phyloP scores from a whole-genome alignment of 2,113 vertebrate genomes.

The Centropristis striata region DNA sequence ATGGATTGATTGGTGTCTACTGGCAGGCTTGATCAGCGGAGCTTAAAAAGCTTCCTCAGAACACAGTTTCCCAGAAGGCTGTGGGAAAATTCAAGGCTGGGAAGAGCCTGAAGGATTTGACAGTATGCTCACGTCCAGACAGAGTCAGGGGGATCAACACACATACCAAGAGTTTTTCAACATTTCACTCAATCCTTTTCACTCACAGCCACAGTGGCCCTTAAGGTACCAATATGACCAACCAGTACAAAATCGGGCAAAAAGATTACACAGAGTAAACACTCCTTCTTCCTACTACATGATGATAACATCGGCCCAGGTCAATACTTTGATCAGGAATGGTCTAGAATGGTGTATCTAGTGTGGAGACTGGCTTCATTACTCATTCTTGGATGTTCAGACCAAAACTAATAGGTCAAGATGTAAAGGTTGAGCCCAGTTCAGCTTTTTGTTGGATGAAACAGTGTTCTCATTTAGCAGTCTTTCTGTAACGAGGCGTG shows the following conservation, averaged over 20 bases:
- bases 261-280: background rate
- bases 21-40: conserved; percentile 73
- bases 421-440: too few species aligned
- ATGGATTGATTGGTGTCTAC: conserved; percentile 74
- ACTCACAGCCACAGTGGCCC: background rate
- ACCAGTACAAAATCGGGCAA: background rate
- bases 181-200: conserved; percentile 20
- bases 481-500: too few species aligned
- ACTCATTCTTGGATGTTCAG: background rate
- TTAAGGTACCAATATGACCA: background rate
- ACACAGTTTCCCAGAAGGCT: conserved; percentile 43
- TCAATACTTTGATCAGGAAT: background rate
- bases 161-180: conserved; percentile 1
- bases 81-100: conserved; percentile 37
- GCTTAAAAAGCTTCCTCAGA: conserved; percentile 60
- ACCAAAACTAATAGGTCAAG: background rate
- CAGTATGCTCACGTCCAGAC: conserved; percentile 27
- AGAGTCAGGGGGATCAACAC: conserved; percentile 2
- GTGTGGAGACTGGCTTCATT: background rate
- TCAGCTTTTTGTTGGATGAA: too few species aligned
- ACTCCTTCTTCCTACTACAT: background rate
- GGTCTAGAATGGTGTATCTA: background rate
- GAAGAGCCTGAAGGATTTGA: conserved; percentile 40
- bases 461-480: too few species aligned
- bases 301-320: background rate